Evolutionary conservation across 2,113 vertebrate species (phyloP).

Genomic region (Aphyosemion australe): DNA sequence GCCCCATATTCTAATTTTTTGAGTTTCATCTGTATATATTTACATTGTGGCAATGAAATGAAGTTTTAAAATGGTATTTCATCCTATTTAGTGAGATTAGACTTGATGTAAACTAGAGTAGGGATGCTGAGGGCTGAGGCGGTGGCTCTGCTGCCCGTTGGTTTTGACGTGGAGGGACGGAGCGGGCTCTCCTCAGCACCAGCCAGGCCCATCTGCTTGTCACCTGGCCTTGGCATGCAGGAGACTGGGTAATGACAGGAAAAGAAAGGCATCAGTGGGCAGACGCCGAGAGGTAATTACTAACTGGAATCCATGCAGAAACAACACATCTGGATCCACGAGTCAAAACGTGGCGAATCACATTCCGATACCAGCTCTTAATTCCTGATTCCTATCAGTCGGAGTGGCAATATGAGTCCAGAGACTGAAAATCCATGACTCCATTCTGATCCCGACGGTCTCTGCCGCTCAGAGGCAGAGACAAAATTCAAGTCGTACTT

Average conservation of each 20-base stretch:
- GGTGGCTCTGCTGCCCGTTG: conserved; percentile 27
- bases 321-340: conserved; percentile 82
- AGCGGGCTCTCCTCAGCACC: conserved; percentile 66
- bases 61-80: too few relatives aligned
- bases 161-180: conserved; percentile 40
- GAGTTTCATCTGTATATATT: too few relatives aligned
- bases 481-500: conserved; percentile 54
- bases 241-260: conserved; percentile 83
- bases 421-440: conserved; percentile 45
- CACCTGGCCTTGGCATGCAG: conserved; percentile 81
- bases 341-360: conserved; percentile 66
- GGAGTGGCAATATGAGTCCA: conserved; percentile 32
- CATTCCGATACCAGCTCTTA: conserved; percentile 31
- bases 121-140: conserved; percentile 19
- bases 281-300: conserved; percentile 80
- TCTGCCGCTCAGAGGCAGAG: conserved; percentile 37
- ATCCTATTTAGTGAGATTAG: too few relatives aligned
- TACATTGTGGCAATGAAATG: too few relatives aligned
- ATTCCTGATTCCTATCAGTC: conserved; percentile 55
- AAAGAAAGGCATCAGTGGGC: conserved; percentile 81
- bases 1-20: too few relatives aligned
- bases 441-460: conserved; percentile 54
- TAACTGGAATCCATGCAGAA: conserved; percentile 84
- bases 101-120: not conserved
- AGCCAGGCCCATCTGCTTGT: conserved; percentile 82